Base-by-base conservation (phyloP, 2,888 invertebrate genomes). In the Eurytoma californica region DNA sequence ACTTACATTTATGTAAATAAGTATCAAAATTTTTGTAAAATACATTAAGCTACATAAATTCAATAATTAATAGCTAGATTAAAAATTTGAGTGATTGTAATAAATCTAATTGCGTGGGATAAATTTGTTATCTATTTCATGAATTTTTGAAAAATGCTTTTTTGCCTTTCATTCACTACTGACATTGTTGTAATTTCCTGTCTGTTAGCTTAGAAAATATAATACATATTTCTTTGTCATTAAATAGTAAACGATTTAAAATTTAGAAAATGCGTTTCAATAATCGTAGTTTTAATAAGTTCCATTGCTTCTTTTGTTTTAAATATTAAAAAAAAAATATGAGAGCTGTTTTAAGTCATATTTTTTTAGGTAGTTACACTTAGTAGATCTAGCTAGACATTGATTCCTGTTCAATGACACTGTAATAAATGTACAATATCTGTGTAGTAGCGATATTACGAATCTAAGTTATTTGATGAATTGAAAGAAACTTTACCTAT, bases 1-100 rank as follows among this genome's bases (percentile, higher is more conserved):
- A 28, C 72, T 79, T 67, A 67, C 67, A 79, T 72, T 74, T 67
- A 28, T 80, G 75, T 78, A 78, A 75, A 81, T 75, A 77, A 69
- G 51, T 58, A 60, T 47, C 68, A 69, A 9, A 18, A 77, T 77
- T 39, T 72, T 80, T 74, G 77, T 77, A 77, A 77, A 69, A 80
- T 73, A 77, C 39, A 60, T 51, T 30, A 61, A 67, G 18, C 55
- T 51, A 47, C 65, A 57, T 16, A 18, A 70, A 65, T 68, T 67
- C 61, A 30, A 60, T 60, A 63, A 70, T 73, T 57, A 58, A 51
- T 76, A 67, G 49, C 9, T 60, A 67, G 67, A 39, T 39, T 55
- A 24, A 28, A 74, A 74, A 65, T 49, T 68, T 18, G 51, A 30
- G 24, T 18, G 58, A 65, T 51, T 69, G 28, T 63, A 49, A 76